These are phyloP conservation scores for Gonioctena quinquepunctata DNA, from an alignment of 1,140 invertebrate species.

Conservation along the genomic window DNA sequence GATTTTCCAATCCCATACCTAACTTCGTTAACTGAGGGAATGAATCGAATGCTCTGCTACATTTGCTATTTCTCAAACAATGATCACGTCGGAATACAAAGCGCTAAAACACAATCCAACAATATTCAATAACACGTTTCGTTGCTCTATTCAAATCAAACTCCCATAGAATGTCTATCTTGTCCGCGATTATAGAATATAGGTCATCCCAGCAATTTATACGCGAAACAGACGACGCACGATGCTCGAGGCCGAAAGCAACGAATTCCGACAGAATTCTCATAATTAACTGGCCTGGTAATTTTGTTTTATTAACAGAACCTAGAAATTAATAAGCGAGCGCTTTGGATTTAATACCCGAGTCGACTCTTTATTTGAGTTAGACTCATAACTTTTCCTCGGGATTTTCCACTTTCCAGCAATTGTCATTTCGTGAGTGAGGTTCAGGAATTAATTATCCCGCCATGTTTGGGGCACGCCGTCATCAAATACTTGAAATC, in stretches of 20 bases:
- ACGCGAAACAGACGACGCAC: background rate
- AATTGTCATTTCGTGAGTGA: slow-evolving; percentile 2
- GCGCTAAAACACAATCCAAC: too few species aligned
- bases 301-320: slow-evolving; percentile 8
- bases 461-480: background rate
- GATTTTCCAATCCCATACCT: too few species aligned
- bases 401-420: slow-evolving; percentile 7
- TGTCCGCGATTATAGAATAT: background rate
- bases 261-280: background rate
- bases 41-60: too few species aligned
- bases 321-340: slow-evolving; percentile 4
- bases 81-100: too few species aligned
- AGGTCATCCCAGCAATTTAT: background rate
- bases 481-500: background rate
- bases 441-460: background rate
- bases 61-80: too few species aligned
- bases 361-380: slow-evolving; percentile 1
- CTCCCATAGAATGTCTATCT: background rate
- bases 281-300: slow-evolving; percentile 4
- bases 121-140: background rate
- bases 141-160: background rate
- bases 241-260: background rate
- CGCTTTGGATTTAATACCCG: slow-evolving; percentile 1
- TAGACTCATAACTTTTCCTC: slow-evolving; percentile 3
- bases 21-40: too few species aligned